Base-by-base conservation (phyloP, 2,113 vertebrate species). In the Galemys pyrenaicus region DNA sequence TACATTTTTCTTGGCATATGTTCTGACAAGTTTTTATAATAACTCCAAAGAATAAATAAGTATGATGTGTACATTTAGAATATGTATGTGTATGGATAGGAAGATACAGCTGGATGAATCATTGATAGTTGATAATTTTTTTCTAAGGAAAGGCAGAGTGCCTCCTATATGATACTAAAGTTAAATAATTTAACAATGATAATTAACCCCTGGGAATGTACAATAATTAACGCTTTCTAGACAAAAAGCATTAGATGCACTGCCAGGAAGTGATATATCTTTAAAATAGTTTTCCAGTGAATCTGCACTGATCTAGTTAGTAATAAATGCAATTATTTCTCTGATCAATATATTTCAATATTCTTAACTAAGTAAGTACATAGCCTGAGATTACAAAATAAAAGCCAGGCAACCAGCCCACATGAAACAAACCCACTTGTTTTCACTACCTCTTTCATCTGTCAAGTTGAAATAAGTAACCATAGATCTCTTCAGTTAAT, bases 151-250 rank as follows among this genome's bases (percentile, higher is more conserved):
- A 89, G 12, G 75, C 35, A 77, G 22, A 58, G 9, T 91, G 5
- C 11, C 68, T 92, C 51, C 32, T 92, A 67, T 19, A 28, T 70
- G 32, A 95, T 15, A 89, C 3, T 11, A 46, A 77, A 87, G n/a
- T 80, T 73, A 80, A 93, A 87, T 83, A 92, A 79, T 95, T 94
- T 62, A 74, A 84, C 79, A 89, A 28, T 71, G 86, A 81, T 91
- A 65, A 86, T 26, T 89, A 28, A 87, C 4, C 20, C 30, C 89
- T 84, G 10, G 35, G 32, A 95, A 77, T 85, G 92, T 78, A 91
- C 74, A 44, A 49, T 51, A 91, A 46, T 41, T 44, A 26, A 62
- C 44, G 79, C 64, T 94, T 92, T 81, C 64, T n/a, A 94, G 13
- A 83, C 9, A 95, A 91, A 67, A 6, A 68, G 68, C 5, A 92